These are phyloP conservation scores for Piaya cayana DNA, from an alignment of 2,113 vertebrate genomes.

Conservation along the genomic window DNA sequence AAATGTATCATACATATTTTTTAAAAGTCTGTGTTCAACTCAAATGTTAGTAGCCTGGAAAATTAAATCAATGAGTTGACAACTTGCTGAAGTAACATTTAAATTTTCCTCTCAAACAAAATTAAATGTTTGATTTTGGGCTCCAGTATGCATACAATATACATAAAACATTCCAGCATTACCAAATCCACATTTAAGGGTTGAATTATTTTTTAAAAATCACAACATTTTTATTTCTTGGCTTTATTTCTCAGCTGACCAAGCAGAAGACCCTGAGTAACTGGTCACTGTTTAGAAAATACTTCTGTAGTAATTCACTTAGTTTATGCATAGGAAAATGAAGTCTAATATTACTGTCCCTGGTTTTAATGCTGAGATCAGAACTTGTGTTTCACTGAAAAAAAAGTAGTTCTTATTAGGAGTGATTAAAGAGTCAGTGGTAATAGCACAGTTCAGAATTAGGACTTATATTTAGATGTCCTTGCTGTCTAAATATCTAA, in stretches of 20 bases:
- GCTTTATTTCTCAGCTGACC: background rate
- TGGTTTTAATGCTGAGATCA: background rate
- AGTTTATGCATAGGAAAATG: background rate
- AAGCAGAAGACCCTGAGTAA: background rate
- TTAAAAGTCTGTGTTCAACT: background rate
- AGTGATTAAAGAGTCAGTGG: background rate
- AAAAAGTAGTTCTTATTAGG: background rate
- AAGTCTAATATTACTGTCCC: background rate
- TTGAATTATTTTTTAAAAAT: background rate
- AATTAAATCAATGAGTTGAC: background rate
- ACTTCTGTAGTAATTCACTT: background rate
- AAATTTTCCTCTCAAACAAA: background rate
- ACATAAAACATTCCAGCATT: background rate
- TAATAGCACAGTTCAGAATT: background rate
- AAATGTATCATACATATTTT: background rate
- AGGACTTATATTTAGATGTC: background rate
- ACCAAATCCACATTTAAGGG: background rate
- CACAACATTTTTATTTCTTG: background rate
- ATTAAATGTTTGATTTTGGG: background rate
- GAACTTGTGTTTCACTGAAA: background rate
- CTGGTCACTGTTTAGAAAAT: background rate
- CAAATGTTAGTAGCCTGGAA: background rate
- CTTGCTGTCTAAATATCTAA: background rate
- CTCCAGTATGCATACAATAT: background rate
- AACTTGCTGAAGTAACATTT: background rate